Evolutionary conservation across 2,797 vertebrate genomes (phyloP), one percentile per base, ranked within the genome.

Genomic region (Myotis pilosus): DNA sequence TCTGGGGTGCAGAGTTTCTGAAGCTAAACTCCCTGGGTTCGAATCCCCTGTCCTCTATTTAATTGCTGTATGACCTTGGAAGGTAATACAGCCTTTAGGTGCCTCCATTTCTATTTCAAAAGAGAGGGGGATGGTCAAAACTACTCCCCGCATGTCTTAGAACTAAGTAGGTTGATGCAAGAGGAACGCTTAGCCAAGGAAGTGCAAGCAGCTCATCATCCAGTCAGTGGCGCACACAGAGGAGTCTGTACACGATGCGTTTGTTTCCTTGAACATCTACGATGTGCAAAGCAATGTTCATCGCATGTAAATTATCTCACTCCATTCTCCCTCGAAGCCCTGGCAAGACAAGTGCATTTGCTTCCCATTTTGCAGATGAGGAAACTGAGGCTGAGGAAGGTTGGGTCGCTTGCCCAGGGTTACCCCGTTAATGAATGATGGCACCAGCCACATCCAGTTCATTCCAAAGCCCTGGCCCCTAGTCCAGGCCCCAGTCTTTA

Each of bases 401-500:
- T 13, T 8, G 2, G 22, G 28, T 47, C 49, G 9, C 44, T 53
- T 19, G 55, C 49, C 71, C 25, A 80, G 49, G 19, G 69, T 57
- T 30, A 81, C 12, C 51, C 57, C 8, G 25, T 20, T 15, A 51
- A 74, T 3, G 17, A 49, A 13, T 6, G n/a, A 57, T 1, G 17
- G 51, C 25, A 15, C 17, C 28, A n/a, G 16, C 8, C 4, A 4
- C 25, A 9, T 13, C 11, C 6, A 16, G 3, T 20, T 13, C 6
- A 0, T 8, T 8, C 71, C 25, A 13, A 33, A 84, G 13, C 13
- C 85, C 69, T 6, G 25, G 71, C 4, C 69, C 23, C 41, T 17
- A 2, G 7, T 17, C 4, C 0, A 0, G 20, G 19, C 22, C 2
- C 4, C 0, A 3, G 23, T 44, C 82, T 93, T 16, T 12, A 23